Evolutionary conservation across 53 echinoderm and acorn worm species (phyloP).

Genomic region (Holothuria leucospilota): DNA sequence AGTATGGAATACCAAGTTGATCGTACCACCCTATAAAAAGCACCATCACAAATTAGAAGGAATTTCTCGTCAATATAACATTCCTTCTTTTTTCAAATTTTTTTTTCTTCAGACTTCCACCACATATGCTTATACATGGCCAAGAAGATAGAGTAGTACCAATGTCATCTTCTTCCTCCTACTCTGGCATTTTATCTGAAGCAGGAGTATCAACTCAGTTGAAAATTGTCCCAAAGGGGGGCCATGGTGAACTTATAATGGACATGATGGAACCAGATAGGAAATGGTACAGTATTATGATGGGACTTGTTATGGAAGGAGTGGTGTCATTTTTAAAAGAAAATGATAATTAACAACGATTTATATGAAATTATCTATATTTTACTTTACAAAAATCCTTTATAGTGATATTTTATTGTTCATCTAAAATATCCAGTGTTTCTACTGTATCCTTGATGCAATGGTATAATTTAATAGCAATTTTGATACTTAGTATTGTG

Average conservation of each 20-base stretch:
- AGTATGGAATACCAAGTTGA: too few relatives aligned
- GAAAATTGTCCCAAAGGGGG: constrained; percentile 65
- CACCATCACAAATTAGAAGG: too few relatives aligned
- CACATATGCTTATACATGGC: constrained; percentile 75
- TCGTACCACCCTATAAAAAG: too few relatives aligned
- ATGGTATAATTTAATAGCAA: too few relatives aligned
- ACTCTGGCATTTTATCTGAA: constrained; percentile 52
- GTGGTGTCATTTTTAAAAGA: constrained; percentile 13
- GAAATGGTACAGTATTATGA: constrained; percentile 61
- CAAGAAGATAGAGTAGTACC: constrained; percentile 66
- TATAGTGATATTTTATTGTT: too few relatives aligned
- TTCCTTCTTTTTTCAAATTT: too few relatives aligned
- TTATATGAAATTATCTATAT: too few relatives aligned
- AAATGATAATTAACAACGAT: background rate
- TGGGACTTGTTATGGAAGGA: constrained; percentile 50
- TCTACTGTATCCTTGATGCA: too few relatives aligned
- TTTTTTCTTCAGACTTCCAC: constrained; percentile 64
- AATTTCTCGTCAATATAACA: too few relatives aligned
- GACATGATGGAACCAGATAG: constrained; percentile 76
- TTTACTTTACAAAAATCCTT: too few relatives aligned
- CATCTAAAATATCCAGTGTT: too few relatives aligned
- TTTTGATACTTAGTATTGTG: too few relatives aligned
- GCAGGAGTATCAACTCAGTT: constrained; percentile 51
- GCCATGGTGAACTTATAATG: constrained; percentile 69
- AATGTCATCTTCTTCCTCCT: constrained; percentile 58